Evolutionary conservation across 2,888 invertebrate species (phyloP), one percentile per base, ranked within the genome.

Genomic region (Coecobrya sp.): DNA sequence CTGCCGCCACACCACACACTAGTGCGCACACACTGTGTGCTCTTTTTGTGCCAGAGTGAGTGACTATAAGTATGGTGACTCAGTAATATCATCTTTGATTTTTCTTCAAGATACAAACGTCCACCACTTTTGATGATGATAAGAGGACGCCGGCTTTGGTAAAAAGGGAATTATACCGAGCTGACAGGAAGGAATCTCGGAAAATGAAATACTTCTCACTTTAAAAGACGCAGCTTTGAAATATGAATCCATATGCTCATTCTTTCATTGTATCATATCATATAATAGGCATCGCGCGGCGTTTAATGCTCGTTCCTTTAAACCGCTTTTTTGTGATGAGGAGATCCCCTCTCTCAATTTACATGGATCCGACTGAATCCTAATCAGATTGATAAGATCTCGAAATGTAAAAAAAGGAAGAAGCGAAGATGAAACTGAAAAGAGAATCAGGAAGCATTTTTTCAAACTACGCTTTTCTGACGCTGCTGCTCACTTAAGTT

Each of bases 151-250:
- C 89, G 89, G 82, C 89, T 82, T 89, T 82, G 52, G 81, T 68
- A 70, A 89, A 82, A 82, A 70, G 82, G 59, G 82, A 82, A 82
- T 89, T 89, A 89, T 68, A 82, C 36, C 82, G 82, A 89, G 82
- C 68, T 89, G 89, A 89, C 82, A 89, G 81, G 70, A 55, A 81
- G 68, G 36, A 82, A 82, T 88, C 79, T 81, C 62, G 59, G 81
- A 88, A 87, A 76, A 81, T 81, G 88, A 88, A 88, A 85, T 85
- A 89, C 85, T 84, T 89, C 89, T 89, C 84, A 89, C 84, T 76
- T 89, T 70, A 25, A 76, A 25, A 86, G 25, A 68, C 59, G 36
- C 88, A 5, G 19, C 81, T 88, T 81, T 79, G 86, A 86, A 89
- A 82, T 89, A 82, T 89, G 68, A 89, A 89, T 89, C 73, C 76